Conservation (phyloP, 2,888 invertebrate genomes). For the Drosophila anomelani region DNA sequence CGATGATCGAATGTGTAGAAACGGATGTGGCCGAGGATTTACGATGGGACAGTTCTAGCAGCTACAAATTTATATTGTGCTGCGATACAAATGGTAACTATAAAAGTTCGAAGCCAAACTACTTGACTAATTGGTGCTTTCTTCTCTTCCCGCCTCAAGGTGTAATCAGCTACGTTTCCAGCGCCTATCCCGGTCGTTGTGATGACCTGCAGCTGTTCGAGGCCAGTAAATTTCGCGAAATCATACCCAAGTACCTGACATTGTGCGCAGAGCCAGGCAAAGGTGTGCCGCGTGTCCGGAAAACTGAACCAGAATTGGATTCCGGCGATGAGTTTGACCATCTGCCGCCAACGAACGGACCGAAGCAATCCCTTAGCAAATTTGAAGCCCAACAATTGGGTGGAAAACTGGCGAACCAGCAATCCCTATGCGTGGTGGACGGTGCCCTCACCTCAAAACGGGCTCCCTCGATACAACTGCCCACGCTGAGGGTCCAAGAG, state of each 20-base stretch:
- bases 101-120: background rate
- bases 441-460: constrained; percentile 81
- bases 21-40: constrained; percentile 78
- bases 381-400: constrained; percentile 73
- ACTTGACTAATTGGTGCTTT: background rate
- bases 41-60: constrained; percentile 77
- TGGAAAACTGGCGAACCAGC: constrained; percentile 76
- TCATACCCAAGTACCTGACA: constrained; percentile 83
- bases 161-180: constrained; percentile 83
- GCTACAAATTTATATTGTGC: constrained; percentile 83
- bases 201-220: constrained; percentile 83
- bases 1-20: constrained; percentile 84
- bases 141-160: constrained; percentile 47
- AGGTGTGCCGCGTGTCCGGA: constrained; percentile 66
- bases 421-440: constrained; percentile 78
- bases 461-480: constrained; percentile 67
- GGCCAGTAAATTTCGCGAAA: constrained; percentile 79
- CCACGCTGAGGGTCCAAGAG: constrained; percentile 81
- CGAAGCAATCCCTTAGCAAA: constrained; percentile 58
- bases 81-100: constrained; percentile 80
- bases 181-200: constrained; percentile 82
- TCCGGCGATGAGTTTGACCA: constrained; percentile 48
- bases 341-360: constrained; percentile 18
- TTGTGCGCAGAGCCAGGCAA: constrained; percentile 83
- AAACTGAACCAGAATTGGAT: constrained; percentile 56